Evolutionary conservation across 2,797 vertebrate genomes (phyloP).

Genomic region (Syngnathus rostellatus): DNA sequence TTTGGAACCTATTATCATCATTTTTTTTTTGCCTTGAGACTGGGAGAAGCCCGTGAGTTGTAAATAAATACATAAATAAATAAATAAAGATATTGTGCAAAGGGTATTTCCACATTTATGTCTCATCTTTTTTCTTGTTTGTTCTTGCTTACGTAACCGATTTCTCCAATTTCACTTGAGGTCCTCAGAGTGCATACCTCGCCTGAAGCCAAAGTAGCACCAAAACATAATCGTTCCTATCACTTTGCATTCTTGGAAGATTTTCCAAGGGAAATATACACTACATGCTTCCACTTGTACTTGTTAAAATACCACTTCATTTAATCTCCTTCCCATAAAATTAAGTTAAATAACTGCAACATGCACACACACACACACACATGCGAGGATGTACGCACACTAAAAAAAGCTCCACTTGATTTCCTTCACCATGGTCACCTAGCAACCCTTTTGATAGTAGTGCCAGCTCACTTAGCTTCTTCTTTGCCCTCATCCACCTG

Average conservation of each 20-base stretch:
- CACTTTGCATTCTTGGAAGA: background rate
- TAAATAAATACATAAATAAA: too few species aligned
- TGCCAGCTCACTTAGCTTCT: conserved; percentile 45
- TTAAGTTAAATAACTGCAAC: background rate
- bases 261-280: background rate
- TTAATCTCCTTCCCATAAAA: background rate
- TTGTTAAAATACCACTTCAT: too few species aligned
- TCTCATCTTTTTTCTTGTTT: background rate
- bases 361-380: background rate
- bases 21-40: background rate
- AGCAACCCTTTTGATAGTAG: conserved; percentile 62
- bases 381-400: background rate
- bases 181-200: background rate
- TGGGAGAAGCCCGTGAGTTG: too few species aligned
- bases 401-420: conserved; percentile 48
- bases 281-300: too few species aligned
- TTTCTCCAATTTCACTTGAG: background rate
- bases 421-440: conserved; percentile 66
- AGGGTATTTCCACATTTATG: background rate
- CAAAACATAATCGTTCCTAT: background rate
- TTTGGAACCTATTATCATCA: background rate
- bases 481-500: conserved; percentile 45
- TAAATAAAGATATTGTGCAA: too few species aligned
- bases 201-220: background rate
- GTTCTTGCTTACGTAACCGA: background rate